Percentiles rank a stretch among this genome's conserved stretches.
Evolutionary conservation across 2,113 vertebrate genomes (phyloP).

Genomic region (Chionodraco myersi): DNA sequence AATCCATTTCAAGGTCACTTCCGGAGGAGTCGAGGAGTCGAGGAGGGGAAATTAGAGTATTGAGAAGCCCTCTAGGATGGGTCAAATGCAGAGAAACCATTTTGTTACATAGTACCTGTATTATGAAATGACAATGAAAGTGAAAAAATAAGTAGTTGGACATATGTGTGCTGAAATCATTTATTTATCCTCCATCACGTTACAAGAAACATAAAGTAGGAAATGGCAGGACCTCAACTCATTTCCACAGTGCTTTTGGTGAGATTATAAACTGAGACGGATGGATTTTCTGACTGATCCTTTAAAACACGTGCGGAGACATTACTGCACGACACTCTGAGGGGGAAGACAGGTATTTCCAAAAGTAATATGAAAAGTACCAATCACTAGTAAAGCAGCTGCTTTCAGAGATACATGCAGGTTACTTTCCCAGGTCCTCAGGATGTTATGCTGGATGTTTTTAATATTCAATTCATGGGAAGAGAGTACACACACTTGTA

Average conservation of each 20-base stretch:
- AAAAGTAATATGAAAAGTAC: constrained; percentile 51
- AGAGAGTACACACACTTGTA: constrained; percentile 10
- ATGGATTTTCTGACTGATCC: constrained; percentile 54
- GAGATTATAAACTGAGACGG: constrained; percentile 49
- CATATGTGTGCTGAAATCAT: constrained; percentile 18
- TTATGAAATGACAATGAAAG: too few species aligned
- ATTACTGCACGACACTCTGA: background rate
- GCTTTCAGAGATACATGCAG: constrained; percentile 6
- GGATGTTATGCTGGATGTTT: background rate
- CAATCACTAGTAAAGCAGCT: constrained; percentile 36
- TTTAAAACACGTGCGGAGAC: constrained; percentile 46
- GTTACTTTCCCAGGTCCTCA: constrained; percentile 4
- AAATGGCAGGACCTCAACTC: constrained; percentile 38
- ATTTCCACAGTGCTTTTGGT: constrained; percentile 39
- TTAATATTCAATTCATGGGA: constrained; percentile 18
- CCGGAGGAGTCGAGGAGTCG: too few species aligned
- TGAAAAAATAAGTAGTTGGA: background rate
- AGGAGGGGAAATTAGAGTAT: too few species aligned
- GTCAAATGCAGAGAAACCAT: too few species aligned
- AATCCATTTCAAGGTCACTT: too few species aligned
- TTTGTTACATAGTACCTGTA: too few species aligned
- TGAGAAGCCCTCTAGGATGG: too few species aligned
- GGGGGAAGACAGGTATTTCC: background rate
- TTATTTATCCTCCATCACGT: constrained; percentile 39
- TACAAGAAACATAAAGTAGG: constrained; percentile 29